Base-by-base conservation (phyloP, 2,113 vertebrate species). In the Engraulis encrasicolus region DNA sequence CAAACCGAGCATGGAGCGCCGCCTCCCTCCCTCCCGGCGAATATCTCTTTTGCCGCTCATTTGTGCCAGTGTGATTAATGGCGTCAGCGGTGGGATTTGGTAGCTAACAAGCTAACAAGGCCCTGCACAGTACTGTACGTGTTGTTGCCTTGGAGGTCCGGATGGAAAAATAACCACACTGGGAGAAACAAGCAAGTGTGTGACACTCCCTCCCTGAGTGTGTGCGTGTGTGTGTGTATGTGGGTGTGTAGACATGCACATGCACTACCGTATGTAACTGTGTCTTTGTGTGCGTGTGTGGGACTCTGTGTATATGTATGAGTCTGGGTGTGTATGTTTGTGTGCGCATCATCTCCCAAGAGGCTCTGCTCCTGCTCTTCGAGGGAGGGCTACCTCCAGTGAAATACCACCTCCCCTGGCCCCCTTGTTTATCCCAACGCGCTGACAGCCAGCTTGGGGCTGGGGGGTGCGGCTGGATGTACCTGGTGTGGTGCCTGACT, bases 11-110 rank as follows among this genome's bases (percentile, higher is more conserved):
- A n/a, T n/a, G 90, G 85, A 89, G 92, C 92, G 89, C 91, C 91
- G 92, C 91, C 89, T 87, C 89, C 71, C 91, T 91, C 91, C 91
- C 89, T 87, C 89, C 71, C 84, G 85, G 83, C 90, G 89, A 91
- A 86, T 86, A 82, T 82, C 90, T 91, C 89, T 86, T 23, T 36
- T 78, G 31, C 78, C 87, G 87, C 88, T 92, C 90, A 71, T 74
- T 74, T 74, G 66, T 89, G 90, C 88, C 90, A 82, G 83, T 80
- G 90, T 95, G 94, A 95, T 95, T 93, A 95, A 95, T 95, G 93
- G 92, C 88, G 91, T 91, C 90, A 92, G 91, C 90, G 36, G 86
- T 91, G 92, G 91, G 87, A 92, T 90, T 92, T 90, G 92, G 92
- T 61, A 91, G 92, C 93, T 92, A 94, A 91, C 84, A 93, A 91